These are phyloP conservation scores for Philereme transversata DNA, from an alignment of 2,888 invertebrate genomes.

Conservation along the genomic window DNA sequence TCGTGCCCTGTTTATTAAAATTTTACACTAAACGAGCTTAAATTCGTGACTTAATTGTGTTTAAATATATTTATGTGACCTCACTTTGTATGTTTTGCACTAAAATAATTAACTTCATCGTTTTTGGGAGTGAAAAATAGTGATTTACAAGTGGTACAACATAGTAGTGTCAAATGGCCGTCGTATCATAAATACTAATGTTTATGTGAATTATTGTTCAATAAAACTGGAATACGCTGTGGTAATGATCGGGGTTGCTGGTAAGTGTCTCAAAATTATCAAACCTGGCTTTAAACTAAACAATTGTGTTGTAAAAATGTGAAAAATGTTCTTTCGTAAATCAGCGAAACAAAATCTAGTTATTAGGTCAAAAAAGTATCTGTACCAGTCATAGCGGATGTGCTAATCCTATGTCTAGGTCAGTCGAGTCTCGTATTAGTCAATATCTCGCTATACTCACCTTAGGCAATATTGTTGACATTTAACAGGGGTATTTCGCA, in stretches of 20 bases:
- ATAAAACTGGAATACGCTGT: conserved; percentile 48
- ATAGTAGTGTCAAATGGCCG: conserved; percentile 71
- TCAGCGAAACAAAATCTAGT: conserved; percentile 9
- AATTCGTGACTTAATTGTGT: conserved; percentile 64
- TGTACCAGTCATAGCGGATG: conserved; percentile 26
- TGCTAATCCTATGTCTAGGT: conserved; percentile 49
- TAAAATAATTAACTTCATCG: conserved; percentile 34
- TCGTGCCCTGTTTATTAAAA: conserved; percentile 28
- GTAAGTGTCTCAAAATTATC: conserved; percentile 50
- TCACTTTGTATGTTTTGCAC: conserved; percentile 46
- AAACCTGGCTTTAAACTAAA: conserved; percentile 7
- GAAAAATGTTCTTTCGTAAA: conserved; percentile 4
- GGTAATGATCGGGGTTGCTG: conserved; percentile 62
- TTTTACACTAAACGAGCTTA: conserved; percentile 55
- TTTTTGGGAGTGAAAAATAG: conserved; percentile 53
- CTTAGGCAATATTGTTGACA: conserved; percentile 71
- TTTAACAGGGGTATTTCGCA: conserved; percentile 63
- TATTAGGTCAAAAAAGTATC: conserved; percentile 35
- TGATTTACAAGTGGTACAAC: conserved; percentile 57
- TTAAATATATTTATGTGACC: conserved; percentile 47
- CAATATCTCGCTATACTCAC: conserved; percentile 54
- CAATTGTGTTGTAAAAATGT: neutral
- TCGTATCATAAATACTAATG: conserved; percentile 56
- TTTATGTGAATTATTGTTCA: conserved; percentile 60
- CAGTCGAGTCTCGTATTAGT: conserved; percentile 54